A percentile compares a stretch with the other conserved stretches of the same genome.
Evolutionary conservation across 2,797 vertebrate species (phyloP).

Genomic region (Natrix natrix): DNA sequence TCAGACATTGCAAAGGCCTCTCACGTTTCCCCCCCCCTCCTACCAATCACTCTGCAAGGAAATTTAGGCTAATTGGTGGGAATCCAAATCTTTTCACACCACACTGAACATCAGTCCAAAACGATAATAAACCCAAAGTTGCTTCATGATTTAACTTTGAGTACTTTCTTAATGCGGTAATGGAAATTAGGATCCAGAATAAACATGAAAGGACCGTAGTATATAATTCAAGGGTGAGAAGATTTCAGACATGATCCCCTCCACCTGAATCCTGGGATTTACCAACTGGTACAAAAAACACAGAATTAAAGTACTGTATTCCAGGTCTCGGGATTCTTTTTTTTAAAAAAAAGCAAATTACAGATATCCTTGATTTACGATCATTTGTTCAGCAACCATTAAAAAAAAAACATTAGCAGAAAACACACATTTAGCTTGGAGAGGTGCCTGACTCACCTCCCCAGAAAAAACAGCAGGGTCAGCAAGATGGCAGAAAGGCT

Average conservation of each 20-base stretch:
- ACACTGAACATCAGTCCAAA: neutral
- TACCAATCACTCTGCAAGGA: neutral
- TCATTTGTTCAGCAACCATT: no score
- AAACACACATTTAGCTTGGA: neutral
- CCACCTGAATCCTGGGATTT: neutral
- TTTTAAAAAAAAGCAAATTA: no score
- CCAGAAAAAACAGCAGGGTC: neutral
- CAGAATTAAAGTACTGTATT: neutral
- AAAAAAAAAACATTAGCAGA: neutral
- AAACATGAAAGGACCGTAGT: neutral
- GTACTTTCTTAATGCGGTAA: neutral
- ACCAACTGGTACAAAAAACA: neutral
- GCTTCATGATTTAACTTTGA: neutral
- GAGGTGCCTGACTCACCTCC: neutral
- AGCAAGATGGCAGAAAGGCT: neutral
- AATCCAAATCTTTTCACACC: neutral
- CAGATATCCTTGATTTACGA: no score
- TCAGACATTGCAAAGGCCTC: neutral
- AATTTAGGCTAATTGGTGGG: neutral
- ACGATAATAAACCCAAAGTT: neutral
- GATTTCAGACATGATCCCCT: neutral
- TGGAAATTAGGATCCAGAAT: neutral
- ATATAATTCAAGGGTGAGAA: neutral
- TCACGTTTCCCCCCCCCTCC: neutral
- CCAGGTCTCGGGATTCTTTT: neutral